A percentile compares a stretch with the other conserved stretches of the same genome.
Conservation (phyloP, 1,140 invertebrate genomes). For the Apis dorsata region DNA sequence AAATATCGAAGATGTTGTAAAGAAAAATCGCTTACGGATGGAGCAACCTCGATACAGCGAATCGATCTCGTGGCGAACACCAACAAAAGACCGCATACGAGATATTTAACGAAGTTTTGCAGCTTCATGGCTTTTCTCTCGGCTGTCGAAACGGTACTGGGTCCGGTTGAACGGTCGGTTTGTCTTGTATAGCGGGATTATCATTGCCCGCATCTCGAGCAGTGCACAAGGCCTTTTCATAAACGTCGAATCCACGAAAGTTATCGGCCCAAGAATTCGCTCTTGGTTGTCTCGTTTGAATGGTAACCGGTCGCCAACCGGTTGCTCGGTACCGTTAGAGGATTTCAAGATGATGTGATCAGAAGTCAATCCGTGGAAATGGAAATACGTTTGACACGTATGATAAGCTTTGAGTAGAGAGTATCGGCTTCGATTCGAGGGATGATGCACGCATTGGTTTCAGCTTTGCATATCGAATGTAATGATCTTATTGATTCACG, state of each 20-base stretch:
- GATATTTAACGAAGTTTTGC: conserved; percentile 68
- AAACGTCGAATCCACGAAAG: background rate
- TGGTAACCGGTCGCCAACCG: conserved; percentile 15
- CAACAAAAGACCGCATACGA: conserved; percentile 62
- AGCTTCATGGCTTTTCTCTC: conserved; percentile 72
- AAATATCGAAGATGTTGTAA: too few relatives aligned
- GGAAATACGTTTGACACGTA: conserved; percentile 15
- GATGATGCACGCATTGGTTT: background rate
- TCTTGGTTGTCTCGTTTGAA: conserved; percentile 39
- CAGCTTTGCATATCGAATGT: background rate
- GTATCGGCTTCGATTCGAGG: background rate
- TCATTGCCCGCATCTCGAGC: conserved; percentile 64
- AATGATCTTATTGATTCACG: background rate
- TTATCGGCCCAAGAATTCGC: background rate
- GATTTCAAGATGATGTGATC: conserved; percentile 1
- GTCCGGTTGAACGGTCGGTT: conserved; percentile 51
- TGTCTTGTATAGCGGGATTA: conserved; percentile 65
- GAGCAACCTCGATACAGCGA: conserved; percentile 8
- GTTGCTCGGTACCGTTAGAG: conserved; percentile 44
- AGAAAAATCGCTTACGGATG: conserved; percentile 32
- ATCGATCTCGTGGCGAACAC: conserved; percentile 22
- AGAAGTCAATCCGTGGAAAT: background rate
- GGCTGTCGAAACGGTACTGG: conserved; percentile 53
- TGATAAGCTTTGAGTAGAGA: background rate
- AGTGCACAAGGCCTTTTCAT: conserved; percentile 22